These are phyloP conservation scores for Colletes collaris DNA, from an alignment of 2,888 invertebrate species.

Conservation along the genomic window DNA sequence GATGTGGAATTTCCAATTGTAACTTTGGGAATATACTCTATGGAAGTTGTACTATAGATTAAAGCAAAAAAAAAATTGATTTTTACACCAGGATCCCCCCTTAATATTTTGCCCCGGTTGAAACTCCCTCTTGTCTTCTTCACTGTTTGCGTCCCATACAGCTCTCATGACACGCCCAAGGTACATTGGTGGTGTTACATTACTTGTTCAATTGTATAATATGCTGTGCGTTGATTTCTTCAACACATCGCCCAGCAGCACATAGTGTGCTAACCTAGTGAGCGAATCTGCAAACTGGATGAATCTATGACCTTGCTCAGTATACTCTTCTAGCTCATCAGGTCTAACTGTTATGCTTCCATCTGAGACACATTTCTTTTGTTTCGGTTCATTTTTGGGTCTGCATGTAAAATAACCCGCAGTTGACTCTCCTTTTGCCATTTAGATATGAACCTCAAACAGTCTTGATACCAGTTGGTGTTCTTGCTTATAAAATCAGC, in stretches of 20 bases:
- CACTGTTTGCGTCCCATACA: neutral
- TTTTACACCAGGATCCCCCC: no score
- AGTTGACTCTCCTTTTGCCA: neutral
- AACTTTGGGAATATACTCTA: no score
- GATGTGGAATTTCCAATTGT: no score
- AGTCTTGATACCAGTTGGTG: neutral
- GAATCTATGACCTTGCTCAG: neutral
- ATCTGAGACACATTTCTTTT: neutral
- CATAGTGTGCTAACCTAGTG: neutral
- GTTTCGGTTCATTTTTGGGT: neutral
- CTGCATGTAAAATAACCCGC: neutral
- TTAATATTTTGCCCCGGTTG: no score
- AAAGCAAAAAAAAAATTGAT: no score
- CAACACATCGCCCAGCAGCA: neutral
- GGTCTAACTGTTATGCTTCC: neutral
- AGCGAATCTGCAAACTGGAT: neutral
- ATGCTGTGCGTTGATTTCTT: neutral
- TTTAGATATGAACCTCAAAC: neutral
- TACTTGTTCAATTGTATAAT: neutral
- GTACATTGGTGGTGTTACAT: slow-evolving; percentile 12
- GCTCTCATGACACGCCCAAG: neutral
- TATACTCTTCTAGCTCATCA: neutral
- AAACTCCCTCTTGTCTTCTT: neutral
- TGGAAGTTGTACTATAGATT: no score
- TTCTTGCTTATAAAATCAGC: neutral